Conservation (phyloP, 2,113 vertebrate species). For the Picathartes gymnocephalus region DNA sequence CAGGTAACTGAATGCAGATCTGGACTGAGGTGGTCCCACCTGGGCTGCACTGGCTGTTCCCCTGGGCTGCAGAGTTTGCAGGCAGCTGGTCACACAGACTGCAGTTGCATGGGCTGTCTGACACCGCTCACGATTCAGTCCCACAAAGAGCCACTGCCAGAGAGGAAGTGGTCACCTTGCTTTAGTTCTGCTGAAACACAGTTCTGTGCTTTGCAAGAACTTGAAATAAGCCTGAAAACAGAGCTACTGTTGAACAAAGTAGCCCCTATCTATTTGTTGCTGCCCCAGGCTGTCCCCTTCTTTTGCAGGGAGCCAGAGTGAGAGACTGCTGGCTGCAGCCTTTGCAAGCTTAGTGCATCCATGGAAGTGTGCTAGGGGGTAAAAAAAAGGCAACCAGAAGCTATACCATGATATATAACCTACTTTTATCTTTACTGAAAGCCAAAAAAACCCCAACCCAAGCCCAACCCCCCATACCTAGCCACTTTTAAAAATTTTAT, state of each 20-base stretch:
- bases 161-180: not conserved
- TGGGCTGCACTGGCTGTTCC: not conserved
- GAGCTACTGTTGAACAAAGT: not conserved
- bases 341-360: not conserved
- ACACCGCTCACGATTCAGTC: accelerated
- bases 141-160: no score
- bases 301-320: not conserved
- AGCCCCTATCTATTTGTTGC: not conserved
- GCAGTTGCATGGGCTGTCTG: not conserved
- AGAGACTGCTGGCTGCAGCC: not conserved
- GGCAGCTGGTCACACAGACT: not conserved
- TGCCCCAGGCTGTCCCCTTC: not conserved
- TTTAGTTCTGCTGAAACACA: not conserved
- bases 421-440: not conserved
- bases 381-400: not conserved
- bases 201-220: not conserved
- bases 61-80: not conserved
- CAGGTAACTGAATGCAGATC: not conserved
- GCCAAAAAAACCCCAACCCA: not conserved
- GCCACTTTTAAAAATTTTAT: not conserved
- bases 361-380: accelerated
- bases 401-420: not conserved
- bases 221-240: not conserved
- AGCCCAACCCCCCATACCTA: not conserved
- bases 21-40: not conserved